A percentile compares a stretch with the other conserved stretches of the same genome.
These are phyloP conservation scores for Dendrocopos noguchii DNA, from an alignment of 2,113 vertebrate genomes.

Conservation along the genomic window DNA sequence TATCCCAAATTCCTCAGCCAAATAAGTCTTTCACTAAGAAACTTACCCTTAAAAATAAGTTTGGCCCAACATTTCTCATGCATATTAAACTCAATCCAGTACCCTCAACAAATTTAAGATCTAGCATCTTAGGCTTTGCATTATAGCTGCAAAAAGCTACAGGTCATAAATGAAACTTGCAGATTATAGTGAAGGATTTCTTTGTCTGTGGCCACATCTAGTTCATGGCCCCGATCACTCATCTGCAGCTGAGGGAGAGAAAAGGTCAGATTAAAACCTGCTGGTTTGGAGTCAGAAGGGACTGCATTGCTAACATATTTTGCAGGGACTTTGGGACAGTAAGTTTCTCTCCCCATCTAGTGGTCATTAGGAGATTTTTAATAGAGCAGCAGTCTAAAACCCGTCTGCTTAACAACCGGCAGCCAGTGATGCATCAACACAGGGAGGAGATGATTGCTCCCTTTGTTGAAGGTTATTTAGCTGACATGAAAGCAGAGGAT, in stretches of 20 bases:
- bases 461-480: not conserved
- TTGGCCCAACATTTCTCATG: not conserved
- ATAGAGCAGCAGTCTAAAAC: not conserved
- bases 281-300: rapidly evolving
- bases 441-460: not conserved
- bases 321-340: not conserved
- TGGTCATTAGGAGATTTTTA: conserved; percentile 45
- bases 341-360: conserved; percentile 76
- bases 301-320: rapidly evolving
- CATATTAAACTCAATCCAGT: not conserved
- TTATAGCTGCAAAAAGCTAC: not conserved
- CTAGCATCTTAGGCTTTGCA: not conserved
- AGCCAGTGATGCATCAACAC: not conserved
- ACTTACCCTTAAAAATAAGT: not conserved
- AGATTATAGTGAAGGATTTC: not conserved
- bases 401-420: not conserved
- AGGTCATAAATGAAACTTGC: not conserved
- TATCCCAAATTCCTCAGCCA: not conserved
- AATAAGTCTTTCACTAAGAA: conserved; percentile 27
- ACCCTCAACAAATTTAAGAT: not conserved
- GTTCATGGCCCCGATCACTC: not conserved
- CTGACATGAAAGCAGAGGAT: not conserved
- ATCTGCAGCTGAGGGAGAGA: not conserved
- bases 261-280: not conserved
- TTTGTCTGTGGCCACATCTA: not conserved